Evolutionary conservation across 2,113 vertebrate genomes (phyloP), one percentile per base, ranked within the genome.

Genomic region (Neolamprologus longior): DNA sequence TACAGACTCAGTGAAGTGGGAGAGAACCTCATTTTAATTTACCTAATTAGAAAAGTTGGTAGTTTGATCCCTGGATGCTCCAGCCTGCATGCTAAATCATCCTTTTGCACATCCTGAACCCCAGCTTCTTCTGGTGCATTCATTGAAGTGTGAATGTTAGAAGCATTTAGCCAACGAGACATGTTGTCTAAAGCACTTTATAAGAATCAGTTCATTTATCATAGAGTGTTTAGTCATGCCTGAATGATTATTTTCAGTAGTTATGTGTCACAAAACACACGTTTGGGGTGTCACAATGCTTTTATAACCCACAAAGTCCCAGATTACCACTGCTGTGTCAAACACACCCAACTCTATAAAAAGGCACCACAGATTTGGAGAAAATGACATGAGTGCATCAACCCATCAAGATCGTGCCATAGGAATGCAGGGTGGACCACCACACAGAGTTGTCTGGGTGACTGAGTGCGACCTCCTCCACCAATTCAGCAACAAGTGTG

Each of bases 61-160:
- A 4, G 55, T 58, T 58, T 31, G 55, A 58, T 58, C 14, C 0
- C 55, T 58, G 13, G 7, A 15, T 58, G 13, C 14, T 1, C 55
- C 55, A 58, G 1, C 26, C 24, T 9, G 7, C 26, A 58, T 58
- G 0, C 55, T 31, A 58, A 58, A 58, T 28, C 0, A 31, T 58
- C 55, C 5, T 17, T 28, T 15, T 8, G 55, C 55, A 17, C 13
- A 58, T 58, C 1, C 55, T 9, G 55, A 58, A 31, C 26, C 55
- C 4, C 26, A 58, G 7, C 24, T 58, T 58, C 26, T 58, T 15
- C 55, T 31, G 26, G n/a, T 28, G 55, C 24, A 58, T 28, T 58
- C 13, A 31, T 9, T 8, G 2, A 28, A 28, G 55, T 58, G 55
- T 58, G 55, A 7, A 55, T 55, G 21, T 7, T 55, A 55, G 54